Percentiles rank a stretch among this genome's conserved stretches.
phyloP scores from a whole-genome alignment of 2,888 invertebrate species.

The Dusona sp. region DNA sequence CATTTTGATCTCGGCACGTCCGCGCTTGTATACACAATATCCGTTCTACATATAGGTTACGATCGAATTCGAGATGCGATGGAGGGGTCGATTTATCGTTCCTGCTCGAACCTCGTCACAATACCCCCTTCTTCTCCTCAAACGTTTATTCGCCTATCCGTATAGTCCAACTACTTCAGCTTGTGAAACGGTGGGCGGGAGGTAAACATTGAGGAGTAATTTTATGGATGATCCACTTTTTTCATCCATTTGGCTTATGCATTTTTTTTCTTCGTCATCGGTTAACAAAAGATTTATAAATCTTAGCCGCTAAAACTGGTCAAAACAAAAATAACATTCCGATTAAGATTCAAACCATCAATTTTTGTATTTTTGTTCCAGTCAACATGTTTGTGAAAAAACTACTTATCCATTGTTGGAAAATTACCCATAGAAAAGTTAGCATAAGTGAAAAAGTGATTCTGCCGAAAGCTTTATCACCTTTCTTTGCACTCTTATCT shows the following conservation, averaged over 20 bases:
- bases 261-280: background rate
- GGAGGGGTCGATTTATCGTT: slow-evolving; percentile 69
- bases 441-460: background rate
- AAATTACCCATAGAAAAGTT: background rate
- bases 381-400: background rate
- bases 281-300: background rate
- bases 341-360: background rate
- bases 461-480: slow-evolving; percentile 2
- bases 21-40: slow-evolving; percentile 71
- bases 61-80: slow-evolving; percentile 55
- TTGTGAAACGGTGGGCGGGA: background rate
- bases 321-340: background rate
- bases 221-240: background rate
- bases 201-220: background rate
- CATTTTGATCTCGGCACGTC: slow-evolving; percentile 73
- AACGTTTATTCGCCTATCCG: slow-evolving; percentile 24
- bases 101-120: slow-evolving; percentile 53
- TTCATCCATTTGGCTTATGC: background rate
- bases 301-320: background rate
- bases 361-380: background rate
- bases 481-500: slow-evolving; percentile 10
- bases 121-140: slow-evolving; percentile 29
- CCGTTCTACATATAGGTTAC: slow-evolving; percentile 69
- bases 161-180: background rate
- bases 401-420: background rate